phyloP scores from a whole-genome alignment of 2,888 invertebrate genomes.

The Calliopum simillimum region DNA sequence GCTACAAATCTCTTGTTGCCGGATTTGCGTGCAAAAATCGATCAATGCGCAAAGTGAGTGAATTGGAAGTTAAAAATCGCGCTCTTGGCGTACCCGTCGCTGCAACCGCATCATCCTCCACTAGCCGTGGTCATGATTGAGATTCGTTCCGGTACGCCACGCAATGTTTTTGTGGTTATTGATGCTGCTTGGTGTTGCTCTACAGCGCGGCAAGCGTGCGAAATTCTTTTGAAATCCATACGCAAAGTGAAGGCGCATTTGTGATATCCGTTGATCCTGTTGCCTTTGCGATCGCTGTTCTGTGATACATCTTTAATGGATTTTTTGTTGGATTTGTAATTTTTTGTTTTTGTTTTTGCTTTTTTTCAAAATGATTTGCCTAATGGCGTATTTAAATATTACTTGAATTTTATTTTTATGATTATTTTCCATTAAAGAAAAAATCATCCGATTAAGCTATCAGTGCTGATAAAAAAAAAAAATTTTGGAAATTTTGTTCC shows the following conservation, averaged over 20 bases:
- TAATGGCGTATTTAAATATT: conserved; percentile 18
- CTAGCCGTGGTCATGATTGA: conserved; percentile 25
- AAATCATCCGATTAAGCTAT: too few species aligned
- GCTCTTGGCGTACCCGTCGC: conserved; percentile 50
- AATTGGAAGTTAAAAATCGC: conserved; percentile 52
- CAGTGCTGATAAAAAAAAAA: too few species aligned
- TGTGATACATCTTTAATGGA: conserved; percentile 15
- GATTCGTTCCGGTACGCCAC: conserved; percentile 39
- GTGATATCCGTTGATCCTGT: background rate
- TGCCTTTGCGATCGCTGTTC: conserved; percentile 9
- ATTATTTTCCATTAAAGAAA: too few species aligned
- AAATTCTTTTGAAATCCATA: conserved; percentile 56
- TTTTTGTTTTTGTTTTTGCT: background rate
- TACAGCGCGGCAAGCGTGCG: conserved; percentile 54
- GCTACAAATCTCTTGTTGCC: conserved; percentile 49
- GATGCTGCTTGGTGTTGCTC: background rate
- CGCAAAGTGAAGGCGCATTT: conserved; percentile 8
- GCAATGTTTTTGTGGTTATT: too few species aligned
- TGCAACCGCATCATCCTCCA: conserved; percentile 9
- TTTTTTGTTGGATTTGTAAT: conserved; percentile 1
- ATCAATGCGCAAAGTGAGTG: conserved; percentile 58
- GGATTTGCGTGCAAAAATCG: conserved; percentile 62
- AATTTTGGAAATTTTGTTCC: too few species aligned
- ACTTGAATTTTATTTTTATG: too few species aligned
- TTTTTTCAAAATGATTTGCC: conserved; percentile 2